A percentile compares a stretch with the other conserved stretches of the same genome.
Evolutionary conservation across 2,797 vertebrate species (phyloP).

Genomic region (Thaleichthys pacificus): DNA sequence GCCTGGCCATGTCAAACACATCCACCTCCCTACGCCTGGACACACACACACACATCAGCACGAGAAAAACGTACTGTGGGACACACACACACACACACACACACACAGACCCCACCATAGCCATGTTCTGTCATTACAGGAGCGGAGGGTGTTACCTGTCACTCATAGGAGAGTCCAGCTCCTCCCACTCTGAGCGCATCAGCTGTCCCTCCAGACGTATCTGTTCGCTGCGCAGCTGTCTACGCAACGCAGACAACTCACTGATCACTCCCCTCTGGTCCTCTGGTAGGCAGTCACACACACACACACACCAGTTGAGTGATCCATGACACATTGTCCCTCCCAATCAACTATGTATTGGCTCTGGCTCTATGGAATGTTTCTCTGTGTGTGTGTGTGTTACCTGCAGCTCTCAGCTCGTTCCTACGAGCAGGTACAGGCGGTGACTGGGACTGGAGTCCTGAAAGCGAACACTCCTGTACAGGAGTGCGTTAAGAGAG

Average conservation of each 20-base stretch:
- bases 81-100: neutral
- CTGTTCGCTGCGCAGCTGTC: constrained; percentile 84
- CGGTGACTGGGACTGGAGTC: constrained; percentile 76
- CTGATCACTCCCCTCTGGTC: constrained; percentile 81
- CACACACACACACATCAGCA: constrained; percentile 7
- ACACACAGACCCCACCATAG: neutral
- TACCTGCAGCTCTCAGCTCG: constrained; percentile 79
- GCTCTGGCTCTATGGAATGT: neutral
- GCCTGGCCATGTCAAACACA: constrained; percentile 88
- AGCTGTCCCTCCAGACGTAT: constrained; percentile 80
- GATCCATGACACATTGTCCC: neutral
- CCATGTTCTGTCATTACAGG: neutral
- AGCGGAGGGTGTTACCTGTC: constrained; percentile 55
- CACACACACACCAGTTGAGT: constrained; percentile 7
- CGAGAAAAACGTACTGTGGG: neutral
- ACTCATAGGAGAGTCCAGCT: constrained; percentile 52
- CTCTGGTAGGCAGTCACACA: constrained; percentile 62
- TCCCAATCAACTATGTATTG: neutral
- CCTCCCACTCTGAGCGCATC: constrained; percentile 70
- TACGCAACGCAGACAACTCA: constrained; percentile 85
- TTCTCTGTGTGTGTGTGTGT: neutral
- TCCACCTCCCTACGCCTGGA: constrained; percentile 78
- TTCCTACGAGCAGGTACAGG: constrained; percentile 82
- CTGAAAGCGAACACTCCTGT: constrained; percentile 65
- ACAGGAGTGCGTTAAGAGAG: neutral